Evolutionary conservation across 2,797 vertebrate species (phyloP).

Genomic region (Oreochromis mossambicus): DNA sequence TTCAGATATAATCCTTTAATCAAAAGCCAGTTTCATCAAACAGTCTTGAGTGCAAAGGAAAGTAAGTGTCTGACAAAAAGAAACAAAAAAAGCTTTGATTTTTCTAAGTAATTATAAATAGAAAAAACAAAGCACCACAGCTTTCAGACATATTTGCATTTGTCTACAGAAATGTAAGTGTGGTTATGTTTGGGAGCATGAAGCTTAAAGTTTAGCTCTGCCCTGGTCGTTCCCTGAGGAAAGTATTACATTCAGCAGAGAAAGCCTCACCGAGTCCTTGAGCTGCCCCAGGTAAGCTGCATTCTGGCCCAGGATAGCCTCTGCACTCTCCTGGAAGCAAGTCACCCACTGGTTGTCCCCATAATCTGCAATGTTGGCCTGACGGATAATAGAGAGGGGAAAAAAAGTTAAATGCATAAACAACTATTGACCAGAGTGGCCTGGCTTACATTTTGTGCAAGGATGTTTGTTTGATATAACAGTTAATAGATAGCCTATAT

Average conservation of each 20-base stretch:
- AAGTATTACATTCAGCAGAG: conserved; percentile 25
- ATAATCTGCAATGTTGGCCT: conserved; percentile 93
- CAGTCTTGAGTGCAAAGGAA: background rate
- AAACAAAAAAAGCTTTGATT: background rate
- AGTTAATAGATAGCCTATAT: background rate
- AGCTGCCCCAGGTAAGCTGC: conserved; percentile 89
- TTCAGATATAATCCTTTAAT: background rate
- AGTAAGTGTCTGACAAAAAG: background rate
- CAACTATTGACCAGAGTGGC: background rate
- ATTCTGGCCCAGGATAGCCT: conserved; percentile 91
- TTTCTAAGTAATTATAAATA: conserved; percentile 4
- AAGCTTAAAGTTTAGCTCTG: background rate
- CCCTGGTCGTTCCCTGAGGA: conserved; percentile 18
- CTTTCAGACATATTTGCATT: background rate
- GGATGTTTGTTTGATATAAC: background rate
- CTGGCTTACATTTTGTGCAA: background rate
- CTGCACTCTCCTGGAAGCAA: conserved; percentile 94
- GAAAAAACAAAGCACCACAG: background rate
- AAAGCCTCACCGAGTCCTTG: conserved; percentile 85
- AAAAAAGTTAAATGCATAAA: background rate
- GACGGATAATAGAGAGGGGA: background rate
- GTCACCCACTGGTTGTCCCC: conserved; percentile 96
- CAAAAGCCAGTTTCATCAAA: background rate
- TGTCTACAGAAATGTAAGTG: background rate
- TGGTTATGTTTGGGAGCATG: background rate